These are phyloP conservation scores for Castor canadensis DNA, from an alignment of 2,113 vertebrate species.

Conservation along the genomic window DNA sequence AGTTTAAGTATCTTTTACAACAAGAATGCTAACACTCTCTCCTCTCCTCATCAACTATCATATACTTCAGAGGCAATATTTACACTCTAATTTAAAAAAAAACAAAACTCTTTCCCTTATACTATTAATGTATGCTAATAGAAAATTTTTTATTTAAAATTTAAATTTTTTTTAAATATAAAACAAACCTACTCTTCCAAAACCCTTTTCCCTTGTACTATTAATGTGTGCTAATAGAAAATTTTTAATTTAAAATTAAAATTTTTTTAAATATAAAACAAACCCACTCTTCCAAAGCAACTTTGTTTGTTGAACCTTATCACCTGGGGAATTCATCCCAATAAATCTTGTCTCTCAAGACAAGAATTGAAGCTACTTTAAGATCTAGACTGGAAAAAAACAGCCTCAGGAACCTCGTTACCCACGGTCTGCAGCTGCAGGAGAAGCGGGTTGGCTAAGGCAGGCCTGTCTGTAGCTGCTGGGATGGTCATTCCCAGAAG, in stretches of 20 bases:
- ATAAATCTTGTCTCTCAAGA: neutral
- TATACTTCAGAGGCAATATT: neutral
- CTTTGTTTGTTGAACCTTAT: neutral
- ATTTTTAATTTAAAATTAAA: no score
- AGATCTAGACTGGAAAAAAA: neutral
- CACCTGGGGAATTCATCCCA: neutral
- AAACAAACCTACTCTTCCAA: no score
- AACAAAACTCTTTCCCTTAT: no score
- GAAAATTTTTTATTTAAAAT: no score
- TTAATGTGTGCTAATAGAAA: no score
- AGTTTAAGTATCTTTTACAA: neutral
- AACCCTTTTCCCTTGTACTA: no score
- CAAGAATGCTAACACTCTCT: neutral
- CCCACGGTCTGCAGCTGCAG: neutral
- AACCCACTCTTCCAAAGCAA: neutral
- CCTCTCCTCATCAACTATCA: neutral
- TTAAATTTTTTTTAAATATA: no score
- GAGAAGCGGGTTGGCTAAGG: neutral
- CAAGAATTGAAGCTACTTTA: neutral
- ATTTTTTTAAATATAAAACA: no score
- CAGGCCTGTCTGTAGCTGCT: neutral
- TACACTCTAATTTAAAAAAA: neutral
- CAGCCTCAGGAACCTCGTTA: neutral
- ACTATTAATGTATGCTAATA: no score
- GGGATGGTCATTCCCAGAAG: neutral